Evolutionary conservation across 2,113 vertebrate genomes (phyloP).

Genomic region (Ciconia stormi): DNA sequence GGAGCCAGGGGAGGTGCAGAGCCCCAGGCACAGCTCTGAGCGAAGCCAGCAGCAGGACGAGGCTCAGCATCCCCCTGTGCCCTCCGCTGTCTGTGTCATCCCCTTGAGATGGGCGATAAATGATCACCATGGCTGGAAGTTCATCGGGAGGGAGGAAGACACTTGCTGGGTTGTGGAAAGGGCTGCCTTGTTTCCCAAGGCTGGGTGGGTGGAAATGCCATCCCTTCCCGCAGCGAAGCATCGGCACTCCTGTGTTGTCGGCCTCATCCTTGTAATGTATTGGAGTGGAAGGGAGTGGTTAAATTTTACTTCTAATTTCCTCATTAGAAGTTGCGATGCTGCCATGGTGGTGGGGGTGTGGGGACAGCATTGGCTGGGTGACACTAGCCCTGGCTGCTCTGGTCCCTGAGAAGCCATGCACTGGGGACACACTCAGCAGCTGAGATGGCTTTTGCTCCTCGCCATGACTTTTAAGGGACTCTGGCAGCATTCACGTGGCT

Average conservation of each 20-base stretch:
- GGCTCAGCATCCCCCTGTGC: neutral
- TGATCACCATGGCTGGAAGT: neutral
- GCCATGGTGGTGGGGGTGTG: neutral
- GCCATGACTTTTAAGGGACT: neutral
- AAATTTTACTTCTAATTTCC: neutral
- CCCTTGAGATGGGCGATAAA: neutral
- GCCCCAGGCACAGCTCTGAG: neutral
- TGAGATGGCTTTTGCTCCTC: neutral
- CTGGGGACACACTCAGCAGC: neutral
- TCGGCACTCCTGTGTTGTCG: fast-evolving
- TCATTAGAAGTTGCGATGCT: neutral
- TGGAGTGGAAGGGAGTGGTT: neutral
- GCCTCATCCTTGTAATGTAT: neutral
- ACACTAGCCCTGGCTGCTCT: neutral
- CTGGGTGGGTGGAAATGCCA: neutral
- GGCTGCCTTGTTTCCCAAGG: neutral
- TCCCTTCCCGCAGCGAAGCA: neutral
- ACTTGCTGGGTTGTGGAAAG: neutral
- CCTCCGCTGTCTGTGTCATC: neutral
- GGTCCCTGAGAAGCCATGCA: neutral
- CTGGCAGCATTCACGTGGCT: neutral
- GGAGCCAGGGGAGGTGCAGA: neutral
- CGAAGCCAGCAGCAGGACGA: neutral
- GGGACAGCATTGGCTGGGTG: neutral
- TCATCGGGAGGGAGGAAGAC: neutral